These are phyloP conservation scores for Chaetogeoica ovagalla DNA, from an alignment of 2,888 invertebrate species.

Conservation along the genomic window DNA sequence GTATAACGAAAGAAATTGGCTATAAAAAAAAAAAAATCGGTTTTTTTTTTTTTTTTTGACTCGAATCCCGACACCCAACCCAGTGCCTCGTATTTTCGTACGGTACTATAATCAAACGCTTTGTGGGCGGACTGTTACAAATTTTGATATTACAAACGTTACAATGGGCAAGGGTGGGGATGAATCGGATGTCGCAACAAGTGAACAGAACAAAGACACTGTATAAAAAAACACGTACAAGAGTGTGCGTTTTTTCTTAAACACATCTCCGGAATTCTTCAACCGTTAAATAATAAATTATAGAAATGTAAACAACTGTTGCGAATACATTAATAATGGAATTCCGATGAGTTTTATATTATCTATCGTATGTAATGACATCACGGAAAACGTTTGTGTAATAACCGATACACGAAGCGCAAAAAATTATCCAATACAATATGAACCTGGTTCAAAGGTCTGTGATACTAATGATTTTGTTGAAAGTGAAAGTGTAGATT, in stretches of 20 bases:
- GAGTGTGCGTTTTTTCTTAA: neutral
- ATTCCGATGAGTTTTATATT: neutral
- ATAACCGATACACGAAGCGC: neutral
- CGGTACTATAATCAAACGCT: slow-evolving; percentile 33
- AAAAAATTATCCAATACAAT: no score
- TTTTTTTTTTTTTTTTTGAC: neutral
- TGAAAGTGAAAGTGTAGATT: no score
- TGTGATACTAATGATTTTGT: no score
- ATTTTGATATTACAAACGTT: slow-evolving; percentile 13
- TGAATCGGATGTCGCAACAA: slow-evolving; percentile 33
- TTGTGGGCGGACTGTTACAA: neutral
- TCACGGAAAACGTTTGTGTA: neutral
- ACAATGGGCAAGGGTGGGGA: neutral
- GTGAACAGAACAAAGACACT: slow-evolving; percentile 50
- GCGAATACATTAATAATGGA: neutral
- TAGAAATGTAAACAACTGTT: neutral
- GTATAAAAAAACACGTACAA: neutral
- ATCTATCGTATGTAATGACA: neutral
- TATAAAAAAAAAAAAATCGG: no score
- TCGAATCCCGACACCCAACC: slow-evolving; percentile 37
- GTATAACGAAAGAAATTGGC: neutral
- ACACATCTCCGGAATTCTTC: slow-evolving; percentile 4
- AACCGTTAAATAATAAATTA: neutral
- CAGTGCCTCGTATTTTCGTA: slow-evolving; percentile 30
- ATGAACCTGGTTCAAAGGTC: no score